Evolutionary conservation across 53 echinoderm and acorn worm genomes (phyloP), one percentile per base, ranked within the genome.

Genomic region (Crossaster papposus): DNA sequence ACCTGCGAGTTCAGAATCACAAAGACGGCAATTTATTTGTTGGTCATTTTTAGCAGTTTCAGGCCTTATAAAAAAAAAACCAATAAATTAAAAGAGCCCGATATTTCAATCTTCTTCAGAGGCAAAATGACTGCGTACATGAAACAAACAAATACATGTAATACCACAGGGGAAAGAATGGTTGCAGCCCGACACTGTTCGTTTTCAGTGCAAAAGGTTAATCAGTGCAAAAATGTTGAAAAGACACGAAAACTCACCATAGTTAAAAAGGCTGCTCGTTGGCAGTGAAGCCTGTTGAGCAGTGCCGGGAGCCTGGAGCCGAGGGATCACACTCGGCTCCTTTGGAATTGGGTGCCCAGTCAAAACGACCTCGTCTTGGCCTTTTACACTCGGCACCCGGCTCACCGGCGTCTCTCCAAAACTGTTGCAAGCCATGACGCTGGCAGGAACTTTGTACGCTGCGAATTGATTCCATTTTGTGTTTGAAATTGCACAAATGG

Each of bases 251-350:
- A 88, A 82, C 93, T 95, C 71, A 95, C 95, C 90, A 88, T 37
- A 75, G 93, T 95, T 93, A 95, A 95, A 95, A 44, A 93, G 83
- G 87, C 93, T 92, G 93, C 92, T 90, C 90, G 33, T 82, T 23
- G 72, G 52, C 83, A 82, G 71, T 52, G 54, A 74, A 22, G 29
- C 58, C 32, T 54, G 93, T 88, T 71, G 90, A 85, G 93, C 83
- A 90, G 52, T 29, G 62, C 74, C 64, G 26, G 83, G 70, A 23
- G 77, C 82, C 90, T 0, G 30, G 5, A 12, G 51, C 65, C 32
- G 51, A 14, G 31, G n/a, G 75, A 90, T 62, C 53, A 54, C 32
- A n/a, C 74, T 36, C 73, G 35, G 73, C 28, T 26, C 3, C 32
- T 54, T 58, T 18, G n/a, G n/a, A n/a, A n/a, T n/a, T n/a, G 34